Evolutionary conservation across 2,797 vertebrate genomes (phyloP).

Genomic region (Mionectes olivaceus): DNA sequence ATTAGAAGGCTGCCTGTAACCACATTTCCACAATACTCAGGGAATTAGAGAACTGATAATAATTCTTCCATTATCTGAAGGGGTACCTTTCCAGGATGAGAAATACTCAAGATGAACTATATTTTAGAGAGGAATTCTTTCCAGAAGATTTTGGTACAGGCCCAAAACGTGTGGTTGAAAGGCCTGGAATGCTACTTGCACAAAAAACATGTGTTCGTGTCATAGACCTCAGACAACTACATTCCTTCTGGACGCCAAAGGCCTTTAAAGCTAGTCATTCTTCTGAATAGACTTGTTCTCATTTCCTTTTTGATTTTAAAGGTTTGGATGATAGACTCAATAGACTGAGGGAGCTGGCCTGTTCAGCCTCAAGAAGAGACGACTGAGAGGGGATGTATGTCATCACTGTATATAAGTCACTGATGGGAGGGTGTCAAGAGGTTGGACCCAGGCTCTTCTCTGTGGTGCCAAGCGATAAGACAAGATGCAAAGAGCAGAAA

Average conservation of each 20-base stretch:
- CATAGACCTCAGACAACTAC: constrained; percentile 18
- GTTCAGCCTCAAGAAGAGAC: neutral
- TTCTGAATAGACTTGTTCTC: constrained; percentile 5
- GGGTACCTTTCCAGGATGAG: neutral
- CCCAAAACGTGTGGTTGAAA: constrained; percentile 43
- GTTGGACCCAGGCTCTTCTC: neutral
- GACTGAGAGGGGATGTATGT: neutral
- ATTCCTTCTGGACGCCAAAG: constrained; percentile 30
- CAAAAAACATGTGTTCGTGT: constrained; percentile 27
- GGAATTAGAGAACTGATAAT: constrained; percentile 56
- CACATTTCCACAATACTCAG: constrained; percentile 51
- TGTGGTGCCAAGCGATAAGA: neutral
- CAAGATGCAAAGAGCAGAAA: neutral
- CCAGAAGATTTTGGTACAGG: constrained; percentile 49
- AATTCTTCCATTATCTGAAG: constrained; percentile 29
- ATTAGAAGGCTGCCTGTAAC: constrained; percentile 44
- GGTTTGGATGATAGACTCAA: neutral
- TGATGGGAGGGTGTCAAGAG: neutral
- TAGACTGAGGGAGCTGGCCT: neutral
- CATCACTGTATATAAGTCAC: neutral
- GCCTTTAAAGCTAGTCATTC: constrained; percentile 1
- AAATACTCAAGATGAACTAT: constrained; percentile 38
- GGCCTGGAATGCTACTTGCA: constrained; percentile 62
- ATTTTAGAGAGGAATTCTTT: constrained; percentile 41
- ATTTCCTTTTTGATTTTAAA: constrained; percentile 10